Evolutionary conservation across 2,113 vertebrate species (phyloP).

Genomic region (Mus pahari): DNA sequence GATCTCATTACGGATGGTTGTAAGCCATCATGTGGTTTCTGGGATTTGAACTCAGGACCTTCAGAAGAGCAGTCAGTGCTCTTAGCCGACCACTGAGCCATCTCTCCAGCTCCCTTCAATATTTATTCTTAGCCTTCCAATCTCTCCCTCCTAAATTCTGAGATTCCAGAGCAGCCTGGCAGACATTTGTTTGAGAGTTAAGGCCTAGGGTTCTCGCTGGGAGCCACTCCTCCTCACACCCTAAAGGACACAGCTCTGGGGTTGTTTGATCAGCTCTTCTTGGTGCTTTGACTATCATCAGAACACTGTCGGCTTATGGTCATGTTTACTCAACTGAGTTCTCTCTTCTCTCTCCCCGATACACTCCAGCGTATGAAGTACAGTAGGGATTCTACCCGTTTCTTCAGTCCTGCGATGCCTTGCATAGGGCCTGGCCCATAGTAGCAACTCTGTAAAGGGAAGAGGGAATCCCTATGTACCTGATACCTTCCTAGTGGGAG

Average conservation of each 20-base stretch:
- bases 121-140: too few relatives aligned
- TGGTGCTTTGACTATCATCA: not conserved
- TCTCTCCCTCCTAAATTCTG: not conserved
- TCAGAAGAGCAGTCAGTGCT: too few relatives aligned
- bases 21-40: too few relatives aligned
- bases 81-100: too few relatives aligned
- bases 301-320: not conserved
- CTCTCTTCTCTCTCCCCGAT: too few relatives aligned
- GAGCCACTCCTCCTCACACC: not conserved
- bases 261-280: slow-evolving; percentile 9
- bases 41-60: too few relatives aligned
- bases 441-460: not conserved
- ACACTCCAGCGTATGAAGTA: not conserved
- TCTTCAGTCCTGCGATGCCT: not conserved
- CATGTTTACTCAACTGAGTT: not conserved
- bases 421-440: not conserved
- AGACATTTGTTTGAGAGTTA: not conserved
- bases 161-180: not conserved
- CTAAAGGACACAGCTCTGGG: not conserved
- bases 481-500: not conserved
- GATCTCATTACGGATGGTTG: too few relatives aligned
- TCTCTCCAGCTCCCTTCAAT: not conserved
- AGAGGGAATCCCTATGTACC: not conserved
- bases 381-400: not conserved
- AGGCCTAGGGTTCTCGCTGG: not conserved